Conservation (phyloP, 2,888 invertebrate species). For the Druceiella hillmani region DNA sequence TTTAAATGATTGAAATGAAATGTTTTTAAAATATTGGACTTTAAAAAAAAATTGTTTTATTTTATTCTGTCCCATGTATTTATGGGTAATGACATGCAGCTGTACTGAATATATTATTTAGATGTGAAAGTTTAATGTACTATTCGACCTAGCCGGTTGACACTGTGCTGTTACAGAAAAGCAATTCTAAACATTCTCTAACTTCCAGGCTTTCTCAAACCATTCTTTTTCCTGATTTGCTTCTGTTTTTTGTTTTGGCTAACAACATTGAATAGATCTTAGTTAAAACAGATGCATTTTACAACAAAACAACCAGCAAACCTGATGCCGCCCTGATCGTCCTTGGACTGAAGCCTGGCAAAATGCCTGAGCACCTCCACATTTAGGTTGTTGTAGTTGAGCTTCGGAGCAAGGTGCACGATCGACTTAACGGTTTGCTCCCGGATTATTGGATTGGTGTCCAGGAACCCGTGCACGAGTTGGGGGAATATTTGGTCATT, state of each 20-base stretch:
- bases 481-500: constrained; percentile 96
- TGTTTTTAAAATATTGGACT: too few relatives aligned
- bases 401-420: constrained; percentile 89
- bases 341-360: constrained; percentile 90
- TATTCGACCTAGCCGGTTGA: too few relatives aligned
- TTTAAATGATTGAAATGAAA: too few relatives aligned
- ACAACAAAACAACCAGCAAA: constrained; percentile 26
- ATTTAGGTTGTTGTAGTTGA: constrained; percentile 96
- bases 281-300: constrained; percentile 2
- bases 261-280: neutral
- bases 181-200: too few relatives aligned
- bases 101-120: too few relatives aligned
- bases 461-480: constrained; percentile 91
- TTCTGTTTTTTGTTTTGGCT: neutral
- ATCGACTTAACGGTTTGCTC: constrained; percentile 98
- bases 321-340: constrained; percentile 83
- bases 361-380: constrained; percentile 95
- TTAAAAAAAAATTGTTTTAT: too few relatives aligned
- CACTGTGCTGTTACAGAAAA: too few relatives aligned
- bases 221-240: neutral
- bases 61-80: too few relatives aligned
- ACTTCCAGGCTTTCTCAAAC: too few relatives aligned
- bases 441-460: constrained; percentile 93
- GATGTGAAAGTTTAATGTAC: too few relatives aligned
- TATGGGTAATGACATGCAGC: too few relatives aligned